A percentile compares a stretch with the other conserved stretches of the same genome.
Conservation (phyloP, 2,113 vertebrate genomes). For the Perognathus longimembris region DNA sequence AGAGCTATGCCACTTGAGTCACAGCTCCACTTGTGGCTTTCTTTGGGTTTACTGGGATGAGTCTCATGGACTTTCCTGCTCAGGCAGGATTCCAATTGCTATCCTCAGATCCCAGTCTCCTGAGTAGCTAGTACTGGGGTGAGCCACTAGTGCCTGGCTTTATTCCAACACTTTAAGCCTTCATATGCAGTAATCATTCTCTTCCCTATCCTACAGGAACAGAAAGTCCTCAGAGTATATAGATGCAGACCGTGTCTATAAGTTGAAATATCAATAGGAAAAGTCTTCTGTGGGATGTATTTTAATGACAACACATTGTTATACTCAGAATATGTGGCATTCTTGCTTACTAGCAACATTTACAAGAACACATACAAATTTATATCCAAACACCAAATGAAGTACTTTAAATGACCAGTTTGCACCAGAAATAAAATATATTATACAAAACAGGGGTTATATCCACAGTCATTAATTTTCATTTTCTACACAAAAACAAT, state of each 20-base stretch:
- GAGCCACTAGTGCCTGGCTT: no score
- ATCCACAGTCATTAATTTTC: slow-evolving; percentile 89
- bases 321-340: slow-evolving; percentile 86
- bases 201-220: background rate
- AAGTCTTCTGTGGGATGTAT: slow-evolving; percentile 70
- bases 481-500: slow-evolving; percentile 91
- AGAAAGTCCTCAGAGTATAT: background rate
- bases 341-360: slow-evolving; percentile 86
- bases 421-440: slow-evolving; percentile 87
- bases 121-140: no score
- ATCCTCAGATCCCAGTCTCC: no score
- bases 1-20: no score
- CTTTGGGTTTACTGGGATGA: no score
- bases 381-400: slow-evolving; percentile 85
- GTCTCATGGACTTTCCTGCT: no score
- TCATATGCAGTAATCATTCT: background rate
- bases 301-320: slow-evolving; percentile 90
- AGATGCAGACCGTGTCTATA: background rate
- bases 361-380: slow-evolving; percentile 88
- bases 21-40: no score
- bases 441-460: slow-evolving; percentile 89
- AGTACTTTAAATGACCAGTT: slow-evolving; percentile 83
- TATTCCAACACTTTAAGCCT: background rate
- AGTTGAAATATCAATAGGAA: slow-evolving; percentile 60
- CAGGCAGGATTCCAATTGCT: no score